Evolutionary conservation across 2,797 vertebrate genomes (phyloP).

Genomic region (Pipistrellus kuhlii): DNA sequence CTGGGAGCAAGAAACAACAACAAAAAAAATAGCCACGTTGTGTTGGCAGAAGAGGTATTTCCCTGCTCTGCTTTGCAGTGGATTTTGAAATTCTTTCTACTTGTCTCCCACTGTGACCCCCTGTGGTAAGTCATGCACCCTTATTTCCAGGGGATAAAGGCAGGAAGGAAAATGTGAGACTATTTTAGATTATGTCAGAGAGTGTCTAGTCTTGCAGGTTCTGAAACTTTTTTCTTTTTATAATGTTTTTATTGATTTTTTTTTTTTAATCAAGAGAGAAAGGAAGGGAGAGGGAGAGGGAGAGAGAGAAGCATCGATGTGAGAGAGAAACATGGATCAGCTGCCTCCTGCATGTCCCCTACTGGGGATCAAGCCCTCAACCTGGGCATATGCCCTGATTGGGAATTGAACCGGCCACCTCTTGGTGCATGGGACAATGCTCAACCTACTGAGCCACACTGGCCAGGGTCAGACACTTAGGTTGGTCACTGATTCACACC

Average conservation of each 20-base stretch:
- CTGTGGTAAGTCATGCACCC: background rate
- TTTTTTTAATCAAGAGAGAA: background rate
- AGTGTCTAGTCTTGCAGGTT: background rate
- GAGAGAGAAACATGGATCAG: background rate
- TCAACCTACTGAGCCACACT: background rate
- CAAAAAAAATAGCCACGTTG: background rate
- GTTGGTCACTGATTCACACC: background rate
- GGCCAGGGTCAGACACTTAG: background rate
- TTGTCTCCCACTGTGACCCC: background rate
- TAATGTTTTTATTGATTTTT: background rate
- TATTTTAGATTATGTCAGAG: background rate
- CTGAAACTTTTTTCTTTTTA: background rate
- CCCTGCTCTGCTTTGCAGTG: background rate
- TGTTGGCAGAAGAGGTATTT: background rate
- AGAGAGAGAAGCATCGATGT: background rate
- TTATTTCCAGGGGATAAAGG: background rate
- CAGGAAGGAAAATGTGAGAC: background rate
- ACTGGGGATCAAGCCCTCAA: background rate
- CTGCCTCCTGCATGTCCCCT: background rate
- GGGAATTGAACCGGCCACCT: background rate
- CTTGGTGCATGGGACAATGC: background rate
- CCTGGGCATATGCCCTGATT: background rate
- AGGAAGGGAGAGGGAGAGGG: background rate
- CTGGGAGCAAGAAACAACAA: conserved; percentile 59
- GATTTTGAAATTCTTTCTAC: background rate